Evolutionary conservation across 2,797 vertebrate species (phyloP).

Genomic region (Galaxias olidus): DNA sequence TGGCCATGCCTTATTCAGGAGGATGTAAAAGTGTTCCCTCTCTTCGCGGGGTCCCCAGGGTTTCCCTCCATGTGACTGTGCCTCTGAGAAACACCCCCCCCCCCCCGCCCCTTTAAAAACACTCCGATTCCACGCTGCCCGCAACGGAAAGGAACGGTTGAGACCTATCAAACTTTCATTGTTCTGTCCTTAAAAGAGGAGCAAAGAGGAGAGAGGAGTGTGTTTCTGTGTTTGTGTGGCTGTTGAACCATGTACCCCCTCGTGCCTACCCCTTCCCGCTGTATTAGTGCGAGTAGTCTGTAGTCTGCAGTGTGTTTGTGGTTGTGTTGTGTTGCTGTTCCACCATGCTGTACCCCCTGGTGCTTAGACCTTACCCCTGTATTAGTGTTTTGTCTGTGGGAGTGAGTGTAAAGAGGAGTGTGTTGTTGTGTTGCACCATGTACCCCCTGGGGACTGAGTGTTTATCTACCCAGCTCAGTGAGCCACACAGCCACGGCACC

Average conservation of each 20-base stretch:
- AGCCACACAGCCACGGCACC: constrained; percentile 91
- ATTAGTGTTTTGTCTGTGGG: not conserved
- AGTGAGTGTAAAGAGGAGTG: not conserved
- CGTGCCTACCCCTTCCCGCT: too few relatives aligned
- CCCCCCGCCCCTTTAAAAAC: too few relatives aligned
- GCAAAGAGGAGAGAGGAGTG: not conserved
- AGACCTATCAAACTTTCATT: constrained; percentile 10
- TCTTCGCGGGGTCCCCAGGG: not conserved
- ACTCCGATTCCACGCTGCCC: too few relatives aligned
- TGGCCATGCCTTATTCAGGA: constrained; percentile 39
- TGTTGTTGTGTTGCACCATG: not conserved
- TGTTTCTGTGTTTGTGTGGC: not conserved
- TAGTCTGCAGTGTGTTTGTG: not conserved
- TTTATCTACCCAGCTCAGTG: constrained; percentile 87
- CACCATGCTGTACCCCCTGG: too few relatives aligned
- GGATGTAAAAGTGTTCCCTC: constrained; percentile 16
- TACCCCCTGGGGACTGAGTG: constrained; percentile 1
- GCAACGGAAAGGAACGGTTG: too few relatives aligned
- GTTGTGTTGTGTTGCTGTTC: too few relatives aligned
- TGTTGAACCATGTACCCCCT: too few relatives aligned
- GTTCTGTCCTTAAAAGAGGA: not conserved
- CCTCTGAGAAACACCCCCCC: not conserved
- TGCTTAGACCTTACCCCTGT: too few relatives aligned
- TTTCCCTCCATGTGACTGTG: constrained; percentile 11
- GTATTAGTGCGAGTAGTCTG: too few relatives aligned